phyloP scores from a whole-genome alignment of 53 echinoderm and acorn worm species.

The Astropecten irregularis region DNA sequence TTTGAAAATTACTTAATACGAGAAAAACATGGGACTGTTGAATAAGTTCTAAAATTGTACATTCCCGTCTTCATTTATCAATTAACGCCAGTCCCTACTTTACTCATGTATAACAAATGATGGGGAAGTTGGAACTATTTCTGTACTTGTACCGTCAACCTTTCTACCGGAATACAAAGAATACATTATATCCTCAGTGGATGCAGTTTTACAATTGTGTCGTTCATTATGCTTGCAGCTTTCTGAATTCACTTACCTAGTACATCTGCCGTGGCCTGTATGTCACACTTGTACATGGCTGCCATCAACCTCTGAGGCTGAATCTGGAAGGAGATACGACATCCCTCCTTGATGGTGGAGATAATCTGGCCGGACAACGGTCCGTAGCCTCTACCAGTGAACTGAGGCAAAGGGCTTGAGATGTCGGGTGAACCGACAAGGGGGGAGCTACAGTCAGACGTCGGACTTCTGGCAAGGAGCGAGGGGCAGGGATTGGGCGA shows the following conservation, averaged over 20 bases:
- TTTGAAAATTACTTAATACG: too few relatives aligned
- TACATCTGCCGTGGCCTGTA: slow-evolving; percentile 94
- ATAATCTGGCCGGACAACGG: slow-evolving; percentile 96
- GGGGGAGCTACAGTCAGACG: slow-evolving; percentile 20
- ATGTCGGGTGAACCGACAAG: slow-evolving; percentile 45
- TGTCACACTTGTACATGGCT: slow-evolving; percentile 97
- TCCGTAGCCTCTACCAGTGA: slow-evolving; percentile 68
- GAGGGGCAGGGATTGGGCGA: neutral
- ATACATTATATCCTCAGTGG: too few relatives aligned
- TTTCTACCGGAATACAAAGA: too few relatives aligned
- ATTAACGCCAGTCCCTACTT: too few relatives aligned
- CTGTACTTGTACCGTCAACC: too few relatives aligned
- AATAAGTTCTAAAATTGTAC: too few relatives aligned
- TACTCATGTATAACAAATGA: too few relatives aligned
- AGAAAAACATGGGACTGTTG: too few relatives aligned
- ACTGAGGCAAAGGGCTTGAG: slow-evolving; percentile 16
- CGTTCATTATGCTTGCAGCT: too few relatives aligned
- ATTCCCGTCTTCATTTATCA: too few relatives aligned
- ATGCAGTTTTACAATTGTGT: too few relatives aligned
- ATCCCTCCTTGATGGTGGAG: slow-evolving; percentile 92
- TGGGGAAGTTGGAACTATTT: too few relatives aligned
- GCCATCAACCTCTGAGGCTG: slow-evolving; percentile 93
- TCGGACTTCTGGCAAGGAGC: neutral
- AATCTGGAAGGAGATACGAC: slow-evolving; percentile 80
- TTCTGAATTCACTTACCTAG: slow-evolving; percentile 65